These are phyloP conservation scores for Micropterix aruncella DNA, from an alignment of 2,888 invertebrate genomes.

Conservation along the genomic window DNA sequence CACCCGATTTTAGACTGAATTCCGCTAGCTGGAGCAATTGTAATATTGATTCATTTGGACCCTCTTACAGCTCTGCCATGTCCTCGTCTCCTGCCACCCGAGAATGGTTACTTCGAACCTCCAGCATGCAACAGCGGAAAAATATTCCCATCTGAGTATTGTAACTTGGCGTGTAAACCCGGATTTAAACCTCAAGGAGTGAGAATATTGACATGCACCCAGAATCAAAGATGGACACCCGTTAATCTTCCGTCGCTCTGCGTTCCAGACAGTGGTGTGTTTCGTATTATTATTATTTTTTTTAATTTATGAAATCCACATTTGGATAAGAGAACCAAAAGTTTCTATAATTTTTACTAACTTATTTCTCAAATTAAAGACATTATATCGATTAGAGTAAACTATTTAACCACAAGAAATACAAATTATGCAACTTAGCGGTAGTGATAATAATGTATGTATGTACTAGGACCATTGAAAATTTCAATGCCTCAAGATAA, in stretches of 20 bases:
- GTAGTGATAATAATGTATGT: no score
- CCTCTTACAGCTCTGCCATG: slow-evolving; percentile 26
- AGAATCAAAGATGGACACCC: slow-evolving; percentile 21
- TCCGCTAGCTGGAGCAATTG: no score
- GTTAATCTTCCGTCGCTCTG: slow-evolving; percentile 19
- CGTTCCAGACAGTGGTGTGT: slow-evolving; percentile 9
- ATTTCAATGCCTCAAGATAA: no score
- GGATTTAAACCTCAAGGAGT: slow-evolving; percentile 25
- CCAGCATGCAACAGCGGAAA: slow-evolving; percentile 32
- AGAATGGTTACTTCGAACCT: slow-evolving; percentile 36
- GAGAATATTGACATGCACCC: slow-evolving; percentile 19
- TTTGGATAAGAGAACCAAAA: no score
- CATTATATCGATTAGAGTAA: no score
- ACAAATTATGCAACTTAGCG: no score
- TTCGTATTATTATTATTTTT: slow-evolving; percentile 1
- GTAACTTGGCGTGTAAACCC: slow-evolving; percentile 29
- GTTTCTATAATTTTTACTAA: no score
- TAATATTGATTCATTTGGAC: no score
- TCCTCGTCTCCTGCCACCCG: slow-evolving; percentile 27
- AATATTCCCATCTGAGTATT: slow-evolving; percentile 28
- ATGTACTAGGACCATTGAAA: no score
- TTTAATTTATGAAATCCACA: slow-evolving; percentile 2
- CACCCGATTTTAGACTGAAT: no score
- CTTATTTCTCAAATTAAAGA: no score
- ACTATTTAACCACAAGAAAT: no score